Evolutionary conservation across 2,113 vertebrate genomes (phyloP).

Genomic region (Entosphenus tridentatus): DNA sequence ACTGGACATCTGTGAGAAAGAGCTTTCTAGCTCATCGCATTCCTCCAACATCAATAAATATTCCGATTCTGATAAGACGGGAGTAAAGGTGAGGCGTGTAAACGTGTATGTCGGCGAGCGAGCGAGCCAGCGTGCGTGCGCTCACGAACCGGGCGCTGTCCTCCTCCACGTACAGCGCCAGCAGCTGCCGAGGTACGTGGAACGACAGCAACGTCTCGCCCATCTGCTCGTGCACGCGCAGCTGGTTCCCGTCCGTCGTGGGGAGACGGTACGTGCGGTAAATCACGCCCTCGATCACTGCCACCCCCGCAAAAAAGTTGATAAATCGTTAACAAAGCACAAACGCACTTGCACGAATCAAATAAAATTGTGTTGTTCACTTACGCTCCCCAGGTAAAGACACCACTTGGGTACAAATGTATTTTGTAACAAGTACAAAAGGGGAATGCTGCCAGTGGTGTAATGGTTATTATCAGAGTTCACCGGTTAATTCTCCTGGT

Average conservation of each 20-base stretch:
- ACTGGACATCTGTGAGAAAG: neutral
- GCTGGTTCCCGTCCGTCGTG: constrained; percentile 67
- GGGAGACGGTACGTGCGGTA: constrained; percentile 91
- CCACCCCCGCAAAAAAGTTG: too few species aligned
- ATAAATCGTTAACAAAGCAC: constrained; percentile 5
- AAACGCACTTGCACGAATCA: neutral
- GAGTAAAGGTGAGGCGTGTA: too few species aligned
- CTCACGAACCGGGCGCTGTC: constrained; percentile 51
- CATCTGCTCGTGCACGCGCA: constrained; percentile 92
- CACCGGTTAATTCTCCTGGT: too few species aligned
- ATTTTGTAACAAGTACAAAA: too few species aligned
- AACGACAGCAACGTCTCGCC: constrained; percentile 67
- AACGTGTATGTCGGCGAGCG: too few species aligned
- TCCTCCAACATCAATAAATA: neutral
- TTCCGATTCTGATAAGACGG: neutral
- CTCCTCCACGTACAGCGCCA: constrained; percentile 78
- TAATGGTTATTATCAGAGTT: too few species aligned
- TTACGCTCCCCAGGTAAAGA: too few species aligned
- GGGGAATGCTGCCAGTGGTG: too few species aligned
- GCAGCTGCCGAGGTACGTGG: constrained; percentile 70
- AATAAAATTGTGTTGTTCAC: too few species aligned
- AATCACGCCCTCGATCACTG: constrained; percentile 88
- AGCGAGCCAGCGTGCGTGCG: too few species aligned
- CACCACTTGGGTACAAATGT: too few species aligned
- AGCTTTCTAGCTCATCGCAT: neutral